phyloP scores from a whole-genome alignment of 2,113 vertebrate genomes.

The Tringa solitaria region DNA sequence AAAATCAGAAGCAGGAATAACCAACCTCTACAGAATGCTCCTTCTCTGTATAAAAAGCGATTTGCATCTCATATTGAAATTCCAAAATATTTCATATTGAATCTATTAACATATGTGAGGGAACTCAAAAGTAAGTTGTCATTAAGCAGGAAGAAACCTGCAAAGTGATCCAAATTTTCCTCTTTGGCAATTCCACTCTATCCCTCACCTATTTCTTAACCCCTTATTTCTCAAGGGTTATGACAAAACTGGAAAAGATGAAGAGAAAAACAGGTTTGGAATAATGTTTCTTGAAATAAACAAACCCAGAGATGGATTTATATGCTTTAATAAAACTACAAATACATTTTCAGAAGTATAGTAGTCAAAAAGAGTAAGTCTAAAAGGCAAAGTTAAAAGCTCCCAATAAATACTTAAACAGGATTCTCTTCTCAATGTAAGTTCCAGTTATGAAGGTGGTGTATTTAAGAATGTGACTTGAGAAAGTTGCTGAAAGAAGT shows the following conservation, averaged over 20 bases:
- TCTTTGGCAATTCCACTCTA: neutral
- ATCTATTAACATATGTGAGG: neutral
- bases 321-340: neutral
- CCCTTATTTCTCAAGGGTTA: neutral
- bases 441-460: neutral
- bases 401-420: neutral
- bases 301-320: neutral
- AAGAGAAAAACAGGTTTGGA: neutral
- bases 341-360: neutral
- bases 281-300: neutral
- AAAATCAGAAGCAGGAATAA: neutral
- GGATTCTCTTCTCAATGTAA: neutral
- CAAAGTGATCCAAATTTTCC: neutral
- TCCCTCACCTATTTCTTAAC: neutral
- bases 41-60: neutral
- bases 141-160: neutral
- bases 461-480: neutral
- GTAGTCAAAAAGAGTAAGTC: neutral
- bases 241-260: neutral
- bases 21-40: neutral
- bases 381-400: neutral
- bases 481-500: neutral
- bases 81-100: neutral
- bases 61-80: neutral
- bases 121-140: neutral